A percentile compares a stretch with the other conserved stretches of the same genome.
Evolutionary conservation across 2,113 vertebrate genomes (phyloP).

Genomic region (Eolophus roseicapilla): DNA sequence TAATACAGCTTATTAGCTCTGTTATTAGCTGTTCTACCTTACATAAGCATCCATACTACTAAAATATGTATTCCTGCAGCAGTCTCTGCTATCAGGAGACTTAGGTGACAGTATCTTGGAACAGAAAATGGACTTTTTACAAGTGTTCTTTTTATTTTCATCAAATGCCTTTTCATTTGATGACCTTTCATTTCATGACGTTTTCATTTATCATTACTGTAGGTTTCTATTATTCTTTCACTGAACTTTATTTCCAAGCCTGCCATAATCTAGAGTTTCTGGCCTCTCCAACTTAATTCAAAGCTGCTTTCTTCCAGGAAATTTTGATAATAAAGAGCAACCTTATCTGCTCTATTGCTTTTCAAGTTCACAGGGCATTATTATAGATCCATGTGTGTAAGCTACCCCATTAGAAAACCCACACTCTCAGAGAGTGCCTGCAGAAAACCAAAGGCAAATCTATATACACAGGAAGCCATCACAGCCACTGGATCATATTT

Average conservation of each 20-base stretch:
- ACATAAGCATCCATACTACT: background rate
- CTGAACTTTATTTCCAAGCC: background rate
- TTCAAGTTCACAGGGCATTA: background rate
- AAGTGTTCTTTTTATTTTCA: background rate
- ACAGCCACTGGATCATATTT: background rate
- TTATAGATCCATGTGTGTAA: background rate
- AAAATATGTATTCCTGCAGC: background rate
- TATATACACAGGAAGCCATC: background rate
- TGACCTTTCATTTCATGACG: background rate
- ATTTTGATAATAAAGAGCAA: background rate
- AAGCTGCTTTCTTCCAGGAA: background rate
- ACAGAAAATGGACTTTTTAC: background rate
- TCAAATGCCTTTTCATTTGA: background rate
- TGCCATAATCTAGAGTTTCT: background rate
- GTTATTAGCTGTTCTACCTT: background rate
- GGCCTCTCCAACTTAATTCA: background rate
- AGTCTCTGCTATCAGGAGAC: background rate
- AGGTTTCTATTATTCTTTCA: background rate
- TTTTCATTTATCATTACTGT: background rate
- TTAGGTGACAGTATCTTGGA: background rate
- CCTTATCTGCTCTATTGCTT: background rate
- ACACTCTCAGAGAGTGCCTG: background rate
- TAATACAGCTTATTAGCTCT: background rate
- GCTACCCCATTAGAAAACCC: background rate
- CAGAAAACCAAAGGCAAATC: background rate